Evolutionary conservation across 2,113 vertebrate genomes (phyloP), one percentile per base, ranked within the genome.

Genomic region (Fregetta grallaria): DNA sequence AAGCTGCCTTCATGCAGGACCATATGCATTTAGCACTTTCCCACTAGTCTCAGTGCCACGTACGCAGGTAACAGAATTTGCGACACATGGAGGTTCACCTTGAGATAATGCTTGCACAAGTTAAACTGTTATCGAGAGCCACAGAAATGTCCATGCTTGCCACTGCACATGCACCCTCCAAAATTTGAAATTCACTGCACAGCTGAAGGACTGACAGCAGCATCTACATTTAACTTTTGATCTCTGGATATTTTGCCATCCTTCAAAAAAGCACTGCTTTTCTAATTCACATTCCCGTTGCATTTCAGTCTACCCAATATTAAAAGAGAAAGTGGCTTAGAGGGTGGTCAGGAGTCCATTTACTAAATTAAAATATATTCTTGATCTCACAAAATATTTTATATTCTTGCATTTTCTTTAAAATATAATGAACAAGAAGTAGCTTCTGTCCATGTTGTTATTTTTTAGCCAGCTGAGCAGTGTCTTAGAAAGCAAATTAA

Each of bases 171-270:
- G 14, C 34, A 13, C 25, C 22, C 16, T 38, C 61, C 91, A 88
- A 85, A 95, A 85, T 80, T 4, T 93, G 55, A 91, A 84, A 94
- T 95, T 90, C 91, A 62, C 49, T 85, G 76, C 67, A 83, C 66
- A 93, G 59, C 32, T 47, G 19, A 95, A 70, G 42, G 42, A 66
- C 67, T 81, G 79, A 76, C 67, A 86, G 82, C 25, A 87, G 74
- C 74, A 91, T 95, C 92, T 77, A 36, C 47, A 26, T 89, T 96
- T 89, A 88, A 92, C 66, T 97, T 97, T 83, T 91, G 89, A 89
- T 86, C 66, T 94, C 82, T 66, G 40, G 53, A 53, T 76, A 67
- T 92, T 95, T 88, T 91, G 38, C 58, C 66, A 82, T 72, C 58
- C 42, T 90, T 91, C 74, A 93, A 72, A 84, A 86, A 94, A 87